Evolutionary conservation across 2,113 vertebrate species (phyloP).

Genomic region (Prinia subflava): DNA sequence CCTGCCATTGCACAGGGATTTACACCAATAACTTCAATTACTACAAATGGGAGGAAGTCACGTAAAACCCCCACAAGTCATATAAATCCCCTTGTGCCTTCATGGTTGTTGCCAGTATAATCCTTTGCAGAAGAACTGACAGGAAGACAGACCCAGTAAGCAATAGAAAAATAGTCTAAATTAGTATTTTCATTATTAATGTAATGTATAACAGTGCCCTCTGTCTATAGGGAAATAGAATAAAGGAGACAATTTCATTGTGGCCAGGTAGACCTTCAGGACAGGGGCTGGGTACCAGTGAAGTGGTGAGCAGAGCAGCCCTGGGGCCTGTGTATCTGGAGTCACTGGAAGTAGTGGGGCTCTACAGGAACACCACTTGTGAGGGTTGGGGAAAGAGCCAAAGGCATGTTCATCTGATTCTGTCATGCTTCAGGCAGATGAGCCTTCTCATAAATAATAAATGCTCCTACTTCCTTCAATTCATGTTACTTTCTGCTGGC

Average conservation of each 20-base stretch:
- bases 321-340: background rate
- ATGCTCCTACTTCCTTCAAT: background rate
- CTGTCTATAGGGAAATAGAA: background rate
- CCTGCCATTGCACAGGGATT: background rate
- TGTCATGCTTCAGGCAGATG: background rate
- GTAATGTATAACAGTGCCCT: background rate
- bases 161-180: background rate
- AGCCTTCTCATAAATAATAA: background rate
- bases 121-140: background rate
- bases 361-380: background rate
- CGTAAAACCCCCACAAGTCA: background rate
- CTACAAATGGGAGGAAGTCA: background rate
- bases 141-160: background rate
- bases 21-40: conserved; percentile 22
- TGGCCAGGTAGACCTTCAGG: background rate
- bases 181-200: background rate
- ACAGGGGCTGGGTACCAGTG: background rate
- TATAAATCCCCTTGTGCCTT: background rate
- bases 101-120: background rate
- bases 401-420: background rate
- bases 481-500: background rate
- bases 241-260: background rate
- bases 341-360: background rate
- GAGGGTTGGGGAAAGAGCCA: background rate
- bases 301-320: background rate